Conservation (phyloP, 2,797 vertebrate genomes). For the Lepidocolaptes lacrymiger region DNA sequence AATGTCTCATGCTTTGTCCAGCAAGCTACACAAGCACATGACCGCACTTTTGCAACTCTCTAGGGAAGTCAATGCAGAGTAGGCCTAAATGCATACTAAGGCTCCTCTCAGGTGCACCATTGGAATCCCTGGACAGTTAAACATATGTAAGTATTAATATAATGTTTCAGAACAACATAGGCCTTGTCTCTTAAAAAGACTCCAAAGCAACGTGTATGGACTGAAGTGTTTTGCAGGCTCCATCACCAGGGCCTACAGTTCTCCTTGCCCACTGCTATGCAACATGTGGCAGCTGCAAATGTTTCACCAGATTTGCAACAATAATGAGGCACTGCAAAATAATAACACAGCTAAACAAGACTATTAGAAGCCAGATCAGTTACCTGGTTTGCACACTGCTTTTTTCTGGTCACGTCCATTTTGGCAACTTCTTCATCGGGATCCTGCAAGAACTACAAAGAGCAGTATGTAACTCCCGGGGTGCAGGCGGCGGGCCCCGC, state of each 20-base stretch:
- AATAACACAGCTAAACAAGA: accelerated
- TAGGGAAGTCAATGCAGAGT: background rate
- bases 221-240: background rate
- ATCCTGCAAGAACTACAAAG: slow-evolving; percentile 87
- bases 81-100: background rate
- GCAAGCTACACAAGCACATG: background rate
- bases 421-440: slow-evolving; percentile 87
- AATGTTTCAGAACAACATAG: background rate
- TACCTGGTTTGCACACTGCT: slow-evolving; percentile 83
- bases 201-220: background rate
- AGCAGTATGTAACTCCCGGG: background rate
- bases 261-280: accelerated
- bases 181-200: background rate
- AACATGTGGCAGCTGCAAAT: accelerated
- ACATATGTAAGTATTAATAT: background rate
- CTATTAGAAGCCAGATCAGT: background rate
- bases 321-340: background rate
- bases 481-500: accelerated
- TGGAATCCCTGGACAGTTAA: background rate
- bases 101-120: background rate
- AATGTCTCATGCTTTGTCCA: background rate
- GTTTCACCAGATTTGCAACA: accelerated
- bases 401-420: slow-evolving; percentile 81
- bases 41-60: background rate
- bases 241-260: background rate